Evolutionary conservation across 2,888 invertebrate species (phyloP).

Genomic region (Chalcosyrphus nemorum): DNA sequence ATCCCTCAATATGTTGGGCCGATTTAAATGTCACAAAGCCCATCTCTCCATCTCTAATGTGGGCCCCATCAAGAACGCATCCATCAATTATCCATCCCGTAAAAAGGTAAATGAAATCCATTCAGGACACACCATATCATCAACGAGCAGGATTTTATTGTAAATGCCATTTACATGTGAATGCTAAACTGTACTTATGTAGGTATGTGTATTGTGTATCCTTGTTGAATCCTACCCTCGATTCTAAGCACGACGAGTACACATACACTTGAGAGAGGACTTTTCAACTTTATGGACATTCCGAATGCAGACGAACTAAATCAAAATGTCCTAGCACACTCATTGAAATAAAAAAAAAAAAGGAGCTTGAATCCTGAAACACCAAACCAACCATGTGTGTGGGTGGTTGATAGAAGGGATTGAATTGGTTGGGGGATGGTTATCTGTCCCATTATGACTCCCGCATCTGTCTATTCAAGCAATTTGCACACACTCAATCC

Average conservation of each 20-base stretch:
- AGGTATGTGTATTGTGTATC: too few species aligned
- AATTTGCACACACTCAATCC: constrained; percentile 72
- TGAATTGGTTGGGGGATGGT: neutral
- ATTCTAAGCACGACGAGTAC: constrained; percentile 16
- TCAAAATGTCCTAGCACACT: constrained; percentile 65
- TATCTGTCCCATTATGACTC: constrained; percentile 44
- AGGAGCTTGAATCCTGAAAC: neutral
- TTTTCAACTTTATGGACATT: constrained; percentile 58
- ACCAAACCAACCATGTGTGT: constrained; percentile 27
- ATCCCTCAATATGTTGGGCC: constrained; percentile 22
- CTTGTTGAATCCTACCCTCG: neutral
- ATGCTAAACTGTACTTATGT: constrained; percentile 11
- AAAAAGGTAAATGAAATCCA: constrained; percentile 66
- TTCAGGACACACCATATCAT: constrained; percentile 37
- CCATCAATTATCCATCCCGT: constrained; percentile 64
- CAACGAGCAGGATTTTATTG: constrained; percentile 37
- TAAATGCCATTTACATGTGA: constrained; percentile 58
- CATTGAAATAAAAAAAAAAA: neutral
- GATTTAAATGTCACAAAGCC: constrained; percentile 69
- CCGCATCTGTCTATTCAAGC: constrained; percentile 72
- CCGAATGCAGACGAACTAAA: constrained; percentile 55
- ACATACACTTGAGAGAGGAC: constrained; percentile 48
- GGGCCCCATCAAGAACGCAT: constrained; percentile 8
- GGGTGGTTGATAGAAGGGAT: constrained; percentile 6
- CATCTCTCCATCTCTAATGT: constrained; percentile 20